phyloP scores from a whole-genome alignment of 2,888 invertebrate species.

The Noctua janthina region DNA sequence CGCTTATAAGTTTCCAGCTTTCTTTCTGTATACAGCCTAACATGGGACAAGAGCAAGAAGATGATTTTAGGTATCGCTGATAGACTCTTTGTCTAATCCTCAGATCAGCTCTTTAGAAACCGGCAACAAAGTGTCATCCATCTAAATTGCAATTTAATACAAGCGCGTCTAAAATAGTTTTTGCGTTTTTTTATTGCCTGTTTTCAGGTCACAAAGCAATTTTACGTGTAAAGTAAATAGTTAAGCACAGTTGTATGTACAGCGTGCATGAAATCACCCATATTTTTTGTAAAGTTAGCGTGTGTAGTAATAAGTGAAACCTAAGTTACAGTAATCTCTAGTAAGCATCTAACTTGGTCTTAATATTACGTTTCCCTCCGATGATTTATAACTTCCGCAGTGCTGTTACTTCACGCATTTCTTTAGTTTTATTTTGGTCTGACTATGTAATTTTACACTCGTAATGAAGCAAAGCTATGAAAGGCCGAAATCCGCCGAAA shows the following conservation, averaged over 20 bases:
- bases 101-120: background rate
- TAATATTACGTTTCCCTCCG: constrained; percentile 16
- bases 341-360: constrained; percentile 30
- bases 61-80: background rate
- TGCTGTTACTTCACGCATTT: background rate
- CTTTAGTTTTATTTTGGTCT: constrained; percentile 5
- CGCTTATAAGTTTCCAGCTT: too few relatives aligned
- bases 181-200: background rate
- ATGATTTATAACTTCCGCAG: constrained; percentile 38
- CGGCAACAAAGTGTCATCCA: background rate
- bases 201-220: background rate
- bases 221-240: constrained; percentile 17
- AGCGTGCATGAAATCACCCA: constrained; percentile 6
- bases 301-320: constrained; percentile 39
- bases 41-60: background rate
- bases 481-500: background rate
- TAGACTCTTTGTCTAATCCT: background rate
- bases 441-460: background rate
- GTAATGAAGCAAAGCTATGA: background rate
- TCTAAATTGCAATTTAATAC: background rate
- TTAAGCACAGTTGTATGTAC: constrained; percentile 19
- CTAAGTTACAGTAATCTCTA: constrained; percentile 23
- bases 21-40: too few relatives aligned
- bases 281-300: constrained; percentile 24
- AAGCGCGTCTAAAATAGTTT: background rate